Evolutionary conservation across 2,113 vertebrate genomes (phyloP).

Genomic region (Orthonyx spaldingii): DNA sequence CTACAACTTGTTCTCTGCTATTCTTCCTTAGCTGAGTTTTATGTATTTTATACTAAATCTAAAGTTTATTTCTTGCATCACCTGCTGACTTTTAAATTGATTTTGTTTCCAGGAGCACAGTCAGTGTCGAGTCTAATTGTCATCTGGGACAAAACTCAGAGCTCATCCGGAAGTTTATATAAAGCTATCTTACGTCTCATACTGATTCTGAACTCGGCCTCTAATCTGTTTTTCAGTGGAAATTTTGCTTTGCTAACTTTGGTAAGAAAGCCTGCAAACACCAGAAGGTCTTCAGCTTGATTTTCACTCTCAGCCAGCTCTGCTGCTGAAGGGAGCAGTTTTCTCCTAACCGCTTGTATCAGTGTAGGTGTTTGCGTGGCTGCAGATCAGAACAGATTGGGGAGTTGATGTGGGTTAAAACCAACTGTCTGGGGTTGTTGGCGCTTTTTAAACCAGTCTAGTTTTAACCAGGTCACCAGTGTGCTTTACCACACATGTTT

Average conservation of each 20-base stretch:
- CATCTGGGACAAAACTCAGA: not conserved
- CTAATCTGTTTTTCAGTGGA: not conserved
- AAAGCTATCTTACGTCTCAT: not conserved
- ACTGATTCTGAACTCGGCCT: not conserved
- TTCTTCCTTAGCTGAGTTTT: not conserved
- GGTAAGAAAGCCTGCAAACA: slow-evolving; percentile 10
- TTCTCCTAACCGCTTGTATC: not conserved
- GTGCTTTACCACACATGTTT: not conserved
- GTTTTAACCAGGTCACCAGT: not conserved
- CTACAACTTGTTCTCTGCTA: not conserved
- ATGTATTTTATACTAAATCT: not conserved
- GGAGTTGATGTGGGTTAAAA: slow-evolving; percentile 2
- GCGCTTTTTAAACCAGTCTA: not conserved
- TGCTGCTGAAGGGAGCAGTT: slow-evolving; percentile 25
- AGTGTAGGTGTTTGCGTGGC: slow-evolving; percentile 49
- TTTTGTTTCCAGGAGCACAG: not conserved
- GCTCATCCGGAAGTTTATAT: not conserved
- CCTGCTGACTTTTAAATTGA: not conserved
- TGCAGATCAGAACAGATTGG: slow-evolving; percentile 21
- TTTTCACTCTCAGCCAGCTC: not conserved
- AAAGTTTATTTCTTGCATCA: not conserved
- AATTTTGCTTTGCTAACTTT: slow-evolving; percentile 26
- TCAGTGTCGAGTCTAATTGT: not conserved
- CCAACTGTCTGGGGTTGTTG: not conserved
- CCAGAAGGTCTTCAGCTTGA: slow-evolving; percentile 17